phyloP scores from a whole-genome alignment of 2,888 invertebrate genomes.

The Drosophila eohydei region DNA sequence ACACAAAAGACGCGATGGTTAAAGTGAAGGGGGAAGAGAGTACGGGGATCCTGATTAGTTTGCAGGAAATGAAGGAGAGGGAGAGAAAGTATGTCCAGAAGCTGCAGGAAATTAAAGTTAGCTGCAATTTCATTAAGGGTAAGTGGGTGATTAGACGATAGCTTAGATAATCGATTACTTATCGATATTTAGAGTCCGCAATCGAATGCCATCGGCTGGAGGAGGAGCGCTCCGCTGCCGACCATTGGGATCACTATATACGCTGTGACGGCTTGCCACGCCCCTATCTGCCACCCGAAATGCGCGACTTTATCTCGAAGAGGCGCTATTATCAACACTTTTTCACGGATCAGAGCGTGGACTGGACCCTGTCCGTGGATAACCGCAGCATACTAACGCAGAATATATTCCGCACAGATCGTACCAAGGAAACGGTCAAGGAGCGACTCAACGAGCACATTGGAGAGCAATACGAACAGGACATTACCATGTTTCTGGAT shows the following conservation, averaged over 20 bases:
- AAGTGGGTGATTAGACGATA: conserved; percentile 6
- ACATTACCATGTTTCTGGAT: conserved; percentile 56
- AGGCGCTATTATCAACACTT: conserved; percentile 54
- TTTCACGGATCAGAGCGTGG: conserved; percentile 48
- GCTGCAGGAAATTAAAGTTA: conserved; percentile 61
- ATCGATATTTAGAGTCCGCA: conserved; percentile 39
- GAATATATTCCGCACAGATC: conserved; percentile 64
- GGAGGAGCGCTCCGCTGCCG: conserved; percentile 5
- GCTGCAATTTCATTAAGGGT: conserved; percentile 63
- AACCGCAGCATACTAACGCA: conserved; percentile 76
- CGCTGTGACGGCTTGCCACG: conserved; percentile 78
- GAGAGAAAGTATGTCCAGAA: conserved; percentile 53
- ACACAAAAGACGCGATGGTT: conserved; percentile 10
- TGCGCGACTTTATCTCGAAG: conserved; percentile 71
- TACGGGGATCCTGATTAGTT: conserved; percentile 44
- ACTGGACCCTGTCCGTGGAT: conserved; percentile 77
- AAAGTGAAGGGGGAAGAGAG: background rate
- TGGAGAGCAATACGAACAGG: conserved; percentile 57
- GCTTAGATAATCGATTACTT: background rate
- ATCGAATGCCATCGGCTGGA: conserved; percentile 32
- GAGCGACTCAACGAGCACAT: conserved; percentile 46
- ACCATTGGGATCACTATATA: conserved; percentile 74
- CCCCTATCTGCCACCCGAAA: conserved; percentile 66
- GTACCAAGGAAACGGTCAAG: conserved; percentile 52
- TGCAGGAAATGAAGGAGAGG: conserved; percentile 57